phyloP scores from a whole-genome alignment of 2,797 vertebrate genomes.

The Apogon hyalosoma region DNA sequence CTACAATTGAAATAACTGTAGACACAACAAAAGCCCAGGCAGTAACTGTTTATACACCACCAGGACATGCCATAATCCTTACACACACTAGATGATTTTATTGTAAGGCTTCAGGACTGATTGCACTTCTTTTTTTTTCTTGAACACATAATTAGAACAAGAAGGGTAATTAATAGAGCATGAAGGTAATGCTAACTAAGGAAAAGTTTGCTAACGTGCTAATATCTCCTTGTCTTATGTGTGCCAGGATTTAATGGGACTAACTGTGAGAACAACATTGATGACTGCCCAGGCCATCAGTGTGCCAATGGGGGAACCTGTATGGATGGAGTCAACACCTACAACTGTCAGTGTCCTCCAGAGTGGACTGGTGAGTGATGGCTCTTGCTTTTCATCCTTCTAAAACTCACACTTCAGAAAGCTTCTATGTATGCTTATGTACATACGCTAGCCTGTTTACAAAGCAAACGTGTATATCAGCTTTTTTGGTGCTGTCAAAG shows the following conservation, averaged over 20 bases:
- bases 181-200: no score
- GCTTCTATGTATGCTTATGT: neutral
- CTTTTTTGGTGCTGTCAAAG: conserved; percentile 30
- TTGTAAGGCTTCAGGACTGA: neutral
- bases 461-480: conserved; percentile 42
- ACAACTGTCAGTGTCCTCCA: conserved; percentile 95
- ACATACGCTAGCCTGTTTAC: conserved; percentile 10
- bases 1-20: conserved; percentile 30
- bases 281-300: conserved; percentile 92
- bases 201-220: neutral
- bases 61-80: conserved; percentile 7
- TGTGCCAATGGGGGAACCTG: conserved; percentile 93
- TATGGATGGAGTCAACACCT: conserved; percentile 95
- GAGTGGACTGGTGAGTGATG: conserved; percentile 92
- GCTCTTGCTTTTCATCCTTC: conserved; percentile 2
- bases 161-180: no score
- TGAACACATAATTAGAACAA: no score
- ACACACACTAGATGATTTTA: neutral
- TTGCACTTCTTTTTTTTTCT: neutral
- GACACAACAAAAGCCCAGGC: conserved; percentile 47
- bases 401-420: neutral
- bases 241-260: conserved; percentile 91
- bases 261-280: conserved; percentile 92
- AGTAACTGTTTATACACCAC: conserved; percentile 35
- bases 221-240: conserved; percentile 7